Evolutionary conservation across 1,140 invertebrate genomes (phyloP), one percentile per base, ranked within the genome.

Genomic region (Microplitis demolitor): DNA sequence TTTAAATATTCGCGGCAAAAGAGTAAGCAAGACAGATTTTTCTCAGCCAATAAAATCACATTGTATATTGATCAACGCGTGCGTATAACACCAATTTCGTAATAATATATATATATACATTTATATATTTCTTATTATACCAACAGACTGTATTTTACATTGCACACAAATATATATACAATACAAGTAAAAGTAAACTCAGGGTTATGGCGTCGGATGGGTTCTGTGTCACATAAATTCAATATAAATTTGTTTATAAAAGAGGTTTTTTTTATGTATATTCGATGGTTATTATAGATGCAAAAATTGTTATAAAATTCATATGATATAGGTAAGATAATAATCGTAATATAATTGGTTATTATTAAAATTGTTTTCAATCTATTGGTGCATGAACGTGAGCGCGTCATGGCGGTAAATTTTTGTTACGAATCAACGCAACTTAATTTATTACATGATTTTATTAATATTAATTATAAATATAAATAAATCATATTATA

Each of bases 401-500:
- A 37, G 58, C 53, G 79, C 78, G 80, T 78, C 75, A 84, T 85
- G 82, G 83, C 83, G 82, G 82, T 75, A 80, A 82, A 83, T 67
- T 81, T 82, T 78, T 78, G 68, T 75, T 80, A 67, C 72, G 73
- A 77, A 74, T 64, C 69, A 70, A 69, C 61, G 60, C 11, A 34
- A 66, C 62, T 45, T 33, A 24, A 71, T 35, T 9, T 70, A 45
- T 16, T 33, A 14, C 9, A n/a, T 53, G 33, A 13, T 6, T 33
- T 50, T 0, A 60, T 72, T 33, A 63, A 63, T 58, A 11, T 14
- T 73, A 72, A 54, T 66, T 63, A 3, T 9, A 63, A 45, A 35
- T 0, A 61, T 56, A 71, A 61, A 2, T 31, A 37, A 62, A 6
- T 54, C 11, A 9, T 5, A 24, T n/a, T 54, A 5, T 0, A 0